phyloP scores from a whole-genome alignment of 2,888 invertebrate species.

The Acrocyrtus sp. region DNA sequence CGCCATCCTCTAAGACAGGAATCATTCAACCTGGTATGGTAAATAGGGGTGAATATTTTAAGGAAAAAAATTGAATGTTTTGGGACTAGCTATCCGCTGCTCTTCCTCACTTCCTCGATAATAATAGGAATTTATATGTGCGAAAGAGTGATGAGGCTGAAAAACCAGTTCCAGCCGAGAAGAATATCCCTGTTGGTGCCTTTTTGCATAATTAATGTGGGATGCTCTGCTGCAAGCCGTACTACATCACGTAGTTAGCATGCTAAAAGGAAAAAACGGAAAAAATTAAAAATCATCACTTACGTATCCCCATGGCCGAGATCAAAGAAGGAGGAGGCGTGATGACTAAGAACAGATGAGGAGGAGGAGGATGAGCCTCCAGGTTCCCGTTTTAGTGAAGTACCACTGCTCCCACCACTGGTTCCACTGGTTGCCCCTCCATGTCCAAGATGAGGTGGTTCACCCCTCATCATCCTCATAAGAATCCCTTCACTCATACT shows the following conservation, averaged over 20 bases:
- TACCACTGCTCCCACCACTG: constrained; percentile 15
- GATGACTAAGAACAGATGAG: constrained; percentile 49
- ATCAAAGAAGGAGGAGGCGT: constrained; percentile 56
- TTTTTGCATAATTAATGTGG: too few relatives aligned
- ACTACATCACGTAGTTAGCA: too few relatives aligned
- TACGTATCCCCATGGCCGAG: constrained; percentile 60
- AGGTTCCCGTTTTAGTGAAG: constrained; percentile 28
- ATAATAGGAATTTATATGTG: too few relatives aligned
- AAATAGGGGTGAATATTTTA: too few relatives aligned
- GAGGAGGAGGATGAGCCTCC: constrained; percentile 43
- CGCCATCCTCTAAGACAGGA: too few relatives aligned
- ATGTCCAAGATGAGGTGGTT: constrained; percentile 56
- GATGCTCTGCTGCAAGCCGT: too few relatives aligned
- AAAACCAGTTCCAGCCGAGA: constrained; percentile 45
- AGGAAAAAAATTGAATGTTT: too few relatives aligned
- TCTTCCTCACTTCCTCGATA: too few relatives aligned
- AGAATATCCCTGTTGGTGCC: too few relatives aligned
- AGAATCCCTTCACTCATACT: constrained; percentile 60
- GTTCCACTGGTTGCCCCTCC: constrained; percentile 22
- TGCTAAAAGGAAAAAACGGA: neutral
- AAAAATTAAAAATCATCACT: constrained; percentile 24
- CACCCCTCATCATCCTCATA: constrained; percentile 62
- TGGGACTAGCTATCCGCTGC: too few relatives aligned
- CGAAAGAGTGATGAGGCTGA: too few relatives aligned
- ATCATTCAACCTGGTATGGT: too few relatives aligned